phyloP scores from a whole-genome alignment of 2,113 vertebrate genomes.

The Picathartes gymnocephalus region DNA sequence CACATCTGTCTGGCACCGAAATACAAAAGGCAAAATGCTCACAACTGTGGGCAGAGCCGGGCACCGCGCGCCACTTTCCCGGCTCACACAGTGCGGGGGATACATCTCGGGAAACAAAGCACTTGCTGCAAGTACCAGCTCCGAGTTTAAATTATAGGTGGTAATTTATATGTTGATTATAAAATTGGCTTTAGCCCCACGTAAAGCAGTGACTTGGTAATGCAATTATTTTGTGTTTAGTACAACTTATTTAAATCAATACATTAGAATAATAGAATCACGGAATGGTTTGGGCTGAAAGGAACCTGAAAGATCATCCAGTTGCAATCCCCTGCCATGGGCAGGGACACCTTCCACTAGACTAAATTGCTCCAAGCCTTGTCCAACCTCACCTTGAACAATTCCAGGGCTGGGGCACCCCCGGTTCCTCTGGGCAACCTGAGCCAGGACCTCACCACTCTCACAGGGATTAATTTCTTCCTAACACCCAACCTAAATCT shows the following conservation, averaged over 20 bases:
- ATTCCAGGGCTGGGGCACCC: neutral
- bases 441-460: neutral
- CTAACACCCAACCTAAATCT: neutral
- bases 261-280: neutral
- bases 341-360: neutral
- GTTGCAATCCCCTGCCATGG: neutral
- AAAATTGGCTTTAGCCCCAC: neutral
- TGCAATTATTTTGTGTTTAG: neutral
- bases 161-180: neutral
- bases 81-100: accelerated
- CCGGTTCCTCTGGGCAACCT: neutral
- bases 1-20: neutral
- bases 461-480: neutral
- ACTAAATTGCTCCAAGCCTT: neutral
- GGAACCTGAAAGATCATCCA: neutral
- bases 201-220: neutral
- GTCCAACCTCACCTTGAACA: neutral
- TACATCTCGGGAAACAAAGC: neutral
- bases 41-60: accelerated
- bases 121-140: neutral
- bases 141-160: neutral
- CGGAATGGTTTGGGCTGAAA: neutral
- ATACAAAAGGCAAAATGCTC: no score
- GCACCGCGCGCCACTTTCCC: accelerated
- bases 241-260: neutral